Evolutionary conservation across 2,888 invertebrate genomes (phyloP), one percentile per base, ranked within the genome.

Genomic region (Pammene fasciana): DNA sequence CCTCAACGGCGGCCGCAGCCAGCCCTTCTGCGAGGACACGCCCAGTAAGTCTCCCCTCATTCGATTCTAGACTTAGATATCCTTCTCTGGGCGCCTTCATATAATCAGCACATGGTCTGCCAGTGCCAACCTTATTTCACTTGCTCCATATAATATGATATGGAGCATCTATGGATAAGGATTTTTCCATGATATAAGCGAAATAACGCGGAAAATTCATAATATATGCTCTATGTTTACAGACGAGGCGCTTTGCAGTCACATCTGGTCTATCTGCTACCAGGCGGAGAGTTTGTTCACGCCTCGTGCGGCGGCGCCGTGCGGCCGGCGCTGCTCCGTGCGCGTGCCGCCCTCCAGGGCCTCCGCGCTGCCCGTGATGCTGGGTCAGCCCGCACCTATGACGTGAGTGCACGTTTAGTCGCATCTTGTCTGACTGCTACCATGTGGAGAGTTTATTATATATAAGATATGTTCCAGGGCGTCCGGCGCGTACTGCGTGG

Each of bases 201-300:
- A 11, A 10, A 4, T 10, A 43, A 43, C 7, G 10, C 11, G 5
- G 11, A 10, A 43, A 11, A 43, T 2, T 43, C 5, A 43, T n/a
- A n/a, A n/a, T n/a, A n/a, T 65, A 0, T 13, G 6, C 41, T 62
- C 6, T 65, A 13, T 50, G 46, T 74, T 82, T 81, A 13, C 82
- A 95, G 95, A 96, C 80, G 94, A 94, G 74, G 95, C 96, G 62
- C 88, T 97, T 0, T 97, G 96, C 88, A 96, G 96, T 81, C 96
- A 97, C 86, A 95, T 96, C 76, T 96, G 96, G 95, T 94, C 95
- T 6, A 94, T 96, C 74, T 97, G 96, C 85, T 96, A 95, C 86
- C 94, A 96, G 93, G 96, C 96, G 0, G 96, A 96, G 86, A 96
- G 95, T 76, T 85, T 97, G 78, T 94, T 95, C 85, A 89, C 93